phyloP scores from a whole-genome alignment of 2,797 vertebrate species.

The Botia almorhae region DNA sequence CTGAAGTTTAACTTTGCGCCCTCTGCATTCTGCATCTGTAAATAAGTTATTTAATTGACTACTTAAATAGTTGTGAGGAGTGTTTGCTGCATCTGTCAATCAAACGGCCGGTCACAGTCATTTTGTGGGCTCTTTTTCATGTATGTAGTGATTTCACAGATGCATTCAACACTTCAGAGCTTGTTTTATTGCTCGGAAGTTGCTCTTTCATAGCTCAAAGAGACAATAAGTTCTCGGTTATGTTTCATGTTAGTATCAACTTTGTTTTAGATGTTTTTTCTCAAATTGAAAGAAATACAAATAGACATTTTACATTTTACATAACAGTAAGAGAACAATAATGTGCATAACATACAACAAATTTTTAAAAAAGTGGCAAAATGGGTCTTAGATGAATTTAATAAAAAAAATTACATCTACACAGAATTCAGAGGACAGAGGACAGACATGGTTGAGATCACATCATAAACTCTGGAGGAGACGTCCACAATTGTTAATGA shows the following conservation, averaged over 20 bases:
- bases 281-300: neutral
- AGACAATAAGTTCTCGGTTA: neutral
- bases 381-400: too few species aligned
- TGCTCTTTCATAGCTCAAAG: neutral
- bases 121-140: slow-evolving; percentile 53
- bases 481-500: slow-evolving; percentile 24
- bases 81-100: slow-evolving; percentile 45
- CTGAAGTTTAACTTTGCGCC: slow-evolving; percentile 48
- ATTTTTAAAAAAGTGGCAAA: too few species aligned
- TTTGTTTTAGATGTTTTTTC: neutral
- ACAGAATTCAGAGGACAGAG: too few species aligned
- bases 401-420: too few species aligned
- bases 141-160: slow-evolving; percentile 25
- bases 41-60: slow-evolving; percentile 22
- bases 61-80: slow-evolving; percentile 25
- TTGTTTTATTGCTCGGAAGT: neutral
- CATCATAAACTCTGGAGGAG: too few species aligned
- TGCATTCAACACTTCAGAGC: neutral
- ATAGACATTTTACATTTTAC: neutral
- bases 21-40: slow-evolving; percentile 15
- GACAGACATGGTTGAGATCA: too few species aligned
- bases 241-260: neutral
- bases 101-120: slow-evolving; percentile 38
- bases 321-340: neutral
- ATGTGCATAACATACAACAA: too few species aligned